Percentiles rank a stretch among this genome's conserved stretches.
Evolutionary conservation across 2,888 invertebrate species (phyloP).

Genomic region (Drosophila sordidula): DNA sequence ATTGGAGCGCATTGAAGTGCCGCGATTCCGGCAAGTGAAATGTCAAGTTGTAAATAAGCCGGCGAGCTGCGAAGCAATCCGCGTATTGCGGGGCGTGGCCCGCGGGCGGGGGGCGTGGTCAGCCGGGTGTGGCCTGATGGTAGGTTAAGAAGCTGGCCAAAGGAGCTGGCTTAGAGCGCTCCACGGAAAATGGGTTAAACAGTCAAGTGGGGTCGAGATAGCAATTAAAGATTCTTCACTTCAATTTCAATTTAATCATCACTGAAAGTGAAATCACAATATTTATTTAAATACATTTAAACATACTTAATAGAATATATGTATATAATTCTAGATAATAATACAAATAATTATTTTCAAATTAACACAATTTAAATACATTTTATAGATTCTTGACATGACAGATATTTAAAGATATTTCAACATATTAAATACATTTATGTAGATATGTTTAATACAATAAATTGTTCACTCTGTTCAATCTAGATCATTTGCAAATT

Average conservation of each 20-base stretch:
- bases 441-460: too few relatives aligned
- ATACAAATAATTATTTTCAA: too few relatives aligned
- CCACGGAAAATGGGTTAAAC: conserved; percentile 6
- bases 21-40: conserved; percentile 72
- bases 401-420: too few relatives aligned
- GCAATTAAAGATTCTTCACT: neutral
- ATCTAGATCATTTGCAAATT: conserved; percentile 18
- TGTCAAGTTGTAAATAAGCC: conserved; percentile 76
- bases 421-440: too few relatives aligned
- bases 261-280: neutral
- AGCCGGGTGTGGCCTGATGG: conserved; percentile 5
- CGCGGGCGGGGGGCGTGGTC: conserved; percentile 5
- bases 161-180: conserved; percentile 2
- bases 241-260: neutral
- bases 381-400: too few relatives aligned
- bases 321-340: too few relatives aligned
- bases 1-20: conserved; percentile 77
- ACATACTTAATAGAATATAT: neutral
- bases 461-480: neutral
- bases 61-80: conserved; percentile 17
- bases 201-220: neutral
- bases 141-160: neutral
- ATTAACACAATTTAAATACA: too few relatives aligned
- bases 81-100: conserved; percentile 12
- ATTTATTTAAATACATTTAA: neutral